A percentile compares a stretch with the other conserved stretches of the same genome.
Evolutionary conservation across 2,888 invertebrate genomes (phyloP).

Genomic region (Cataglyphis altisquamis): DNA sequence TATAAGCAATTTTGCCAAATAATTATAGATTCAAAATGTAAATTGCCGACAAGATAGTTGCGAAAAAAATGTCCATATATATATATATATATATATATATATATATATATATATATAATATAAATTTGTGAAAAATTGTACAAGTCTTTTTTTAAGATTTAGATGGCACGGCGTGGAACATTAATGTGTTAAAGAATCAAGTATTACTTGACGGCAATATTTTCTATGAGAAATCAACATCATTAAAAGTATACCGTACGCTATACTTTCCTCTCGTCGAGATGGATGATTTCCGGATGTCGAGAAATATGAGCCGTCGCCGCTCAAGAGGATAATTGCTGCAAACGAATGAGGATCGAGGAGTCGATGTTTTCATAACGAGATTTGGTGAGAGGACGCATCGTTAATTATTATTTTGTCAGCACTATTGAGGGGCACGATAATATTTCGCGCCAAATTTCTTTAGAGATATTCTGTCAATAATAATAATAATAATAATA

Average conservation of each 20-base stretch:
- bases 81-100: background rate
- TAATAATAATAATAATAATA: too few relatives aligned
- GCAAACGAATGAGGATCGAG: constrained; percentile 34
- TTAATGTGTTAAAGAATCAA: background rate
- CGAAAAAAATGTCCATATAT: background rate
- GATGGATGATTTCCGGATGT: constrained; percentile 52
- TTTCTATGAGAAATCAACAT: constrained; percentile 6
- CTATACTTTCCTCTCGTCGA: constrained; percentile 25
- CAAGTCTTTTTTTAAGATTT: background rate
- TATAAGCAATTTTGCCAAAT: background rate
- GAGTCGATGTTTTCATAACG: constrained; percentile 18
- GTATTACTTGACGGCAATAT: background rate
- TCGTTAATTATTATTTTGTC: constrained; percentile 35
- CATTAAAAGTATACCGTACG: background rate
- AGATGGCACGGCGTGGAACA: background rate
- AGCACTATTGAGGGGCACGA: background rate
- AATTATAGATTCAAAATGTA: background rate
- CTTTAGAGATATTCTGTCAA: too few relatives aligned
- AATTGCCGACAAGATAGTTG: background rate
- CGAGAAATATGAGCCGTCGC: constrained; percentile 22
- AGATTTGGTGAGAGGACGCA: constrained; percentile 10
- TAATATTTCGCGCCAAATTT: too few relatives aligned
- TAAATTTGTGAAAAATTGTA: background rate
- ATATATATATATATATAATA: background rate
- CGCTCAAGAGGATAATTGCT: constrained; percentile 38